Evolutionary conservation across 2,888 invertebrate genomes (phyloP).

Genomic region (Synanthedon vespiformis): DNA sequence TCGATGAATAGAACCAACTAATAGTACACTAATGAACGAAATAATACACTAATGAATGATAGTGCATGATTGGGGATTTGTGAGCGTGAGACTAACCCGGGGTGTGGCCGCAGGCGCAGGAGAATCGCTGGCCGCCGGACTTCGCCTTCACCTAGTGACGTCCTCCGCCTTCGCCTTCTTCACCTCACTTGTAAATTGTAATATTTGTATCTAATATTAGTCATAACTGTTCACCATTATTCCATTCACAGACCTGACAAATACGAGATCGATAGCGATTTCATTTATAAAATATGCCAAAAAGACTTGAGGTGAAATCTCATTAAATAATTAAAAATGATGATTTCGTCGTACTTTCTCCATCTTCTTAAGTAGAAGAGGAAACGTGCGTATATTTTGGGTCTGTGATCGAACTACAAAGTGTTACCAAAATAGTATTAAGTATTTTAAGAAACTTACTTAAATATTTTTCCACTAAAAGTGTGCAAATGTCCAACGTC

Average conservation of each 20-base stretch:
- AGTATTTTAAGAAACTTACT: conserved; percentile 32
- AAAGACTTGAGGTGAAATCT: no score
- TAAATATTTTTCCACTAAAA: conserved; percentile 16
- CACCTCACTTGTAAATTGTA: conserved; percentile 29
- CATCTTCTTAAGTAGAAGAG: no score
- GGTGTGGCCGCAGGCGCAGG: conserved; percentile 37
- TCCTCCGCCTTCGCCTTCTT: conserved; percentile 3
- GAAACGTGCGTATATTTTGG: not conserved
- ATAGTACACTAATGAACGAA: no score
- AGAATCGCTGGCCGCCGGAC: conserved; percentile 61
- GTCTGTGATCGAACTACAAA: conserved; percentile 1
- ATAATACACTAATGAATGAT: no score
- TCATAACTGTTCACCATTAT: no score
- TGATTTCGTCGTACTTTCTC: no score
- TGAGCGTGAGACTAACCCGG: conserved; percentile 7
- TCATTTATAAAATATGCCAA: no score
- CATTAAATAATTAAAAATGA: no score
- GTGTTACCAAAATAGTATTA: conserved; percentile 26
- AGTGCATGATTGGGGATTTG: not conserved
- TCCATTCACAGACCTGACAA: no score
- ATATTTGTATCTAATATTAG: conserved; percentile 23
- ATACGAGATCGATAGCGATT: no score
- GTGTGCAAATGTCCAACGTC: no score
- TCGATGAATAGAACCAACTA: no score
- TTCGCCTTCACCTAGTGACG: conserved; percentile 57